phyloP scores from a whole-genome alignment of 2,888 invertebrate genomes.

The Eristalis intricaria region DNA sequence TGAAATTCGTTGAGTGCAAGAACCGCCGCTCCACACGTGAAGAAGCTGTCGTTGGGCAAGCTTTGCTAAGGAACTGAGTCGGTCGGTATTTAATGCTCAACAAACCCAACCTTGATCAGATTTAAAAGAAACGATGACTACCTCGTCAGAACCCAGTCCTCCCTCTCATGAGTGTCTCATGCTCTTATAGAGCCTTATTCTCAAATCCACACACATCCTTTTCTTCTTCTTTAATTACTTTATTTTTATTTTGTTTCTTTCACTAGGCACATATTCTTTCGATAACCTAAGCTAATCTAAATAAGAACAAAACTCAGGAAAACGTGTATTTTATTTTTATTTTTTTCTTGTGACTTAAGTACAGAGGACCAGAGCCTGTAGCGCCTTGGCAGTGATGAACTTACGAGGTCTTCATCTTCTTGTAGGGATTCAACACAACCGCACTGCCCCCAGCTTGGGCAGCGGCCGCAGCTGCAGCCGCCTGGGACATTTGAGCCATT shows the following conservation, averaged over 20 bases:
- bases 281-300: conserved; percentile 55
- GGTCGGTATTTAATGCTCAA: background rate
- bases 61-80: background rate
- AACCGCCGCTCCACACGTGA: background rate
- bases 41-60: background rate
- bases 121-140: background rate
- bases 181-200: conserved; percentile 41
- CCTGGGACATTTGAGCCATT: conserved; percentile 73
- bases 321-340: background rate
- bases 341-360: conserved; percentile 51
- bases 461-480: conserved; percentile 75
- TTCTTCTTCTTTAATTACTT: conserved; percentile 16
- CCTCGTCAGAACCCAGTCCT: conserved; percentile 14
- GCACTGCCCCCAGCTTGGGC: conserved; percentile 76
- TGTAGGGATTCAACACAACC: conserved; percentile 90
- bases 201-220: conserved; percentile 17
- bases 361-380: conserved; percentile 23
- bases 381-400: background rate
- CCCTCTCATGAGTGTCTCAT: conserved; percentile 10
- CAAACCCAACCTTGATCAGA: background rate
- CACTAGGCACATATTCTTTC: conserved; percentile 67
- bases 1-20: too few relatives aligned
- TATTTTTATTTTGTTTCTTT: conserved; percentile 34
- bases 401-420: conserved; percentile 92
- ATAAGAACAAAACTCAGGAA: conserved; percentile 41